Base-by-base conservation (phyloP, 2,797 vertebrate genomes). In the Spatula versicolor region DNA sequence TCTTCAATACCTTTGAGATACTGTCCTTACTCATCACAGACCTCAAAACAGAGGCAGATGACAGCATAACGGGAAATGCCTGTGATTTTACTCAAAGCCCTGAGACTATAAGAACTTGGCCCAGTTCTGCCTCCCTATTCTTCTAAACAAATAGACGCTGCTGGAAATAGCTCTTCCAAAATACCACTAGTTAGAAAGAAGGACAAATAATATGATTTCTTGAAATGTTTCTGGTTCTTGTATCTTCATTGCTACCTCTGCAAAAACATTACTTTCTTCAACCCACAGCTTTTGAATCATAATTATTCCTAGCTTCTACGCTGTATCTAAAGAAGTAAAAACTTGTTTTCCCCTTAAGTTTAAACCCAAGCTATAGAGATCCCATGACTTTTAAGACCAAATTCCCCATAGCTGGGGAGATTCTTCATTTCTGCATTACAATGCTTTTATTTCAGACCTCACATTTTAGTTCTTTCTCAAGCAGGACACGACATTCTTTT, bases 171-270 rank as follows among this genome's bases (percentile, higher is more conserved):
- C 22, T 85, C 59, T 83, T 85, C 25, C 31, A 83, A 85, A 76
- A 90, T 43, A 88, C 5, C 23, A 41, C 14, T 63, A 35, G 31
- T 21, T 60, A 1, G 0, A 86, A 87, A 56, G 63, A 88, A 74
- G 22, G 7, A 62, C 76, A 96, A 58, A 56, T 13, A 48, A 10
- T 11, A 72, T 0, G 4, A 56, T 55, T 83, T 88, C 41, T 80
- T 82, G 60, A 26, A 77, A 21, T 20, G 25, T 77, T 92, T 82
- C 64, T 28, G 63, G 84, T 82, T 94, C 55, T 76, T 88, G 39
- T 9, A 71, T 67, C 9, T 69, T 75, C 54, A 62, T 35, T 82
- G 50, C 23, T 39, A 88, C 21, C 20, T 66, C 30, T 50, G 19
- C 82, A 77, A 17, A 88, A 50, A 4, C n/a, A 37, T 43, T 91